Evolutionary conservation across 2,888 invertebrate species (phyloP), one percentile per base, ranked within the genome.

Genomic region (Cetonia aurata): DNA sequence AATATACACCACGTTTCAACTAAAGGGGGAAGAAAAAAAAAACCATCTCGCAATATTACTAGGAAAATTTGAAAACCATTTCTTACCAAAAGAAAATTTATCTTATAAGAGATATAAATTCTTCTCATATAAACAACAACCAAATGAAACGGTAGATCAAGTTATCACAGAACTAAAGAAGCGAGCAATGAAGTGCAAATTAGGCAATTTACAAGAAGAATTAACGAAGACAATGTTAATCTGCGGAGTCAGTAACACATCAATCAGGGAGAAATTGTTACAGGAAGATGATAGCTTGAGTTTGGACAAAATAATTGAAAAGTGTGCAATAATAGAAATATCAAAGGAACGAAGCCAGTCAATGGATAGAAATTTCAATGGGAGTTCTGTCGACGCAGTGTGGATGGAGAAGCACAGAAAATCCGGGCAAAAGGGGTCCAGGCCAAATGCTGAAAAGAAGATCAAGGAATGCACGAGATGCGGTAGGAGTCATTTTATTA

Each of bases 141-240:
- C 52, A n/a, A 73, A 69, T 17, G 72, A 78, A 69, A 73, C 74
- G 9, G 42, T 76, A 9, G 76, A 78, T 15, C 70, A 75, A 19
- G 77, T 75, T 62, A 69, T 77, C 6, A 77, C 73, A 8, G 74
- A 74, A 41, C 48, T 77, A 9, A 76, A 74, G 60, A 74, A 75
- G 25, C 67, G 69, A 55, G 78, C 71, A 1, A 69, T 69, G 65
- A 74, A 74, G 44, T 77, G 77, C 67, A 70, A 76, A 37, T 69
- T 76, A 42, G 75, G 72, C 13, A 57, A 44, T 1, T 65, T 76
- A 17, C 44, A 76, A 55, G 72, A 78, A 44, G 65, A 67, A 6
- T 42, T 77, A 19, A 75, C 75, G 15, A 73, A 75, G 56, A 71
- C 73, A 19, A 72, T 77, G 69, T 57, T 77, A 1, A 76, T 73